Base-by-base conservation (phyloP, 2,888 invertebrate species). In the Parapristionchus giblindavisi region DNA sequence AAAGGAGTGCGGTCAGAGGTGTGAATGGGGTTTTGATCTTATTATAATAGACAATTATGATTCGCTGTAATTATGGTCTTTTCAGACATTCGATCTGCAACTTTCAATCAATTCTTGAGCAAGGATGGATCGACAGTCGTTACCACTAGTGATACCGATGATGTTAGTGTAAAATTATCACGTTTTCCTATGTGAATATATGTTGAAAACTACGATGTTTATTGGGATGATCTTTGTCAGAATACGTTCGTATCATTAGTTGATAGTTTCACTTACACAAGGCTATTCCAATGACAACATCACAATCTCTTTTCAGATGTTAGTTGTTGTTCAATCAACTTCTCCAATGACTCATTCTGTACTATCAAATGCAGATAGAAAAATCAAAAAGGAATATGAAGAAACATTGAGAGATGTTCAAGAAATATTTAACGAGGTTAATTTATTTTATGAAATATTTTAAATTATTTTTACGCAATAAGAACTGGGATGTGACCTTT, bases 341-440 rank as follows among this genome's bases (percentile, higher is more conserved):
- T 24, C 70, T 14, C 70, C 70, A 3, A 48, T 48, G 24, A 70
- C 70, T 17, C 36, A 34, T 24, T 70, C 70, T 3, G 70, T 70
- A 32, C 29, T 70, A 24, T 34, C 52, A 3, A 70, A 54, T 70
- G 70, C 70, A 8, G 70, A 54, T 17, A 52, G 70, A 5, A 70
- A 70, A 38, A 70, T 70, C 8, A 52, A 70, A 38, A 70, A 54
- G 24, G 36, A 21, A 54, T 70, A 70, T 27, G 70, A 70, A 27
- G 70, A 70, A 29, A 54, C 54, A 36, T 54, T 70, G 24, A 36
- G 54, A 32, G 70, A 51, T 17, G 70, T 70, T 1, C 17, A 54
- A 27, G 54, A 70, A n/a, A 70, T 54, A 11, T 70, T 70, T 54
- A 38, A 54, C 54, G 54, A 70, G 70, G 70, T 70, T n/a, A n/a